phyloP scores from a whole-genome alignment of 2,888 invertebrate species.

The Apotomis betuletana region DNA sequence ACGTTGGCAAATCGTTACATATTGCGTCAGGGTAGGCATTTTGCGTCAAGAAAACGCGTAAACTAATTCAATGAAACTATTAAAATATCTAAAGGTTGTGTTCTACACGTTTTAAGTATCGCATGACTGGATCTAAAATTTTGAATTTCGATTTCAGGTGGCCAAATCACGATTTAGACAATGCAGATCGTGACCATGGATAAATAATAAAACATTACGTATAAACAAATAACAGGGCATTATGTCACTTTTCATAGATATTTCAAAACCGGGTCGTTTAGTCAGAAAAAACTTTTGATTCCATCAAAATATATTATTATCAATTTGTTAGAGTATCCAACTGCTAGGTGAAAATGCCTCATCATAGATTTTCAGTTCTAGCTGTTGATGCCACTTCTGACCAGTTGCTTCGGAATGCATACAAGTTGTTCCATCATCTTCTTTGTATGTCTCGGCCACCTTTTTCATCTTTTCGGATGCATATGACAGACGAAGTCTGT shows the following conservation, averaged over 20 bases:
- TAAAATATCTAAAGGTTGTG: not conserved
- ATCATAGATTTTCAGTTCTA: no score
- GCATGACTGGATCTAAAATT: constrained; percentile 27
- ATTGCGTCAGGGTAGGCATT: not conserved
- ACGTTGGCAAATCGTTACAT: not conserved
- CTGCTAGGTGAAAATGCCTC: no score
- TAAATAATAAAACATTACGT: constrained; percentile 25
- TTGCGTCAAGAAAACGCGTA: not conserved
- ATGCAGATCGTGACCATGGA: constrained; percentile 37
- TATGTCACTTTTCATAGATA: not conserved
- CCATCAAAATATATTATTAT: no score
- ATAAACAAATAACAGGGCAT: constrained; percentile 18
- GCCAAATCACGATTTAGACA: constrained; percentile 32
- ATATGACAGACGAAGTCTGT: no score
- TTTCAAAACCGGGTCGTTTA: constrained; percentile 4
- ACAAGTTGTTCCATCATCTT: no score
- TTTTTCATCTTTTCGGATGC: no score
- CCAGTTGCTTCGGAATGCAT: no score
- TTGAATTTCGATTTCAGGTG: constrained; percentile 19
- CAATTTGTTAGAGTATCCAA: no score
- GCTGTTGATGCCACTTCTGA: no score
- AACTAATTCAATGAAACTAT: not conserved
- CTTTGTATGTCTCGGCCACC: no score
- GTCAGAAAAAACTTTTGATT: not conserved
- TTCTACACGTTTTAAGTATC: constrained; percentile 15